Percentiles rank a stretch among this genome's conserved stretches.
Conservation (phyloP, 1,140 invertebrate species). For the Bombus ignitus region DNA sequence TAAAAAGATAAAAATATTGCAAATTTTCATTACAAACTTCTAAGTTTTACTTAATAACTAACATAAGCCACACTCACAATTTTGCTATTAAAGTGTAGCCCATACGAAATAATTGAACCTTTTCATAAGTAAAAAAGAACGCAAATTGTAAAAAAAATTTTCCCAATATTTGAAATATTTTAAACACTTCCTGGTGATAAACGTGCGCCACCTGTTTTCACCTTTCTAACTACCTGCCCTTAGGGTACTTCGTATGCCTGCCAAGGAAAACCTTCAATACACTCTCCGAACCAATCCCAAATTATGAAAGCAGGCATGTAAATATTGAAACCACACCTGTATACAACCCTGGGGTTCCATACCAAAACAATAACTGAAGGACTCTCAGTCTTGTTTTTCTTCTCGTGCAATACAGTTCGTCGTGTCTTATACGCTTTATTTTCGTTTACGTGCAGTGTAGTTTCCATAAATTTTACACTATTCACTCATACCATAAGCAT, state of each 20-base stretch:
- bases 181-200: not conserved
- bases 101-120: too few species aligned
- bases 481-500: not conserved
- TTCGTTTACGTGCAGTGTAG: not conserved
- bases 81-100: too few species aligned
- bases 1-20: not conserved
- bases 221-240: not conserved
- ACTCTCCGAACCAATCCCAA: not conserved
- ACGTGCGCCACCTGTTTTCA: too few species aligned
- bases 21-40: too few species aligned
- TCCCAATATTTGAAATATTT: not conserved
- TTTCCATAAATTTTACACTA: not conserved
- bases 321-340: constrained; percentile 6
- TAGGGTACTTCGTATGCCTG: not conserved
- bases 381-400: not conserved
- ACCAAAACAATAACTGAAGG: not conserved
- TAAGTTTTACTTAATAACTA: too few species aligned
- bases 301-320: not conserved
- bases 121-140: too few species aligned
- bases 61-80: too few species aligned
- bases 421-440: not conserved
- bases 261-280: not conserved
- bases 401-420: not conserved
- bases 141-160: not conserved
- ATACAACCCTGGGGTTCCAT: too few species aligned